Evolutionary conservation across 1,140 invertebrate genomes (phyloP).

Genomic region (Brachionus koreanus): DNA sequence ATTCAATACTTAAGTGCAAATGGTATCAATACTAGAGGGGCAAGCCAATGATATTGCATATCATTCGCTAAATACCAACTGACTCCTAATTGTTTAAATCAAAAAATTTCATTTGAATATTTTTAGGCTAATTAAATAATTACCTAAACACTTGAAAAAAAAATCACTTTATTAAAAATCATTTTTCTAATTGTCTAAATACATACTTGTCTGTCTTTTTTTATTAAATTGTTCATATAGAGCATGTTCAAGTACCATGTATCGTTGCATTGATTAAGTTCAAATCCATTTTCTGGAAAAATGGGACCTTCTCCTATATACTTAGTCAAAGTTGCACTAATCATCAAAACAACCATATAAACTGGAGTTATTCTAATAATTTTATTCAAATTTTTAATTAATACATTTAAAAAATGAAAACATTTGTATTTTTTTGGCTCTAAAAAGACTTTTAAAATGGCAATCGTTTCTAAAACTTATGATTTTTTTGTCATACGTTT

Average conservation of each 20-base stretch:
- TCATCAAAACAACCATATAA: slow-evolving; percentile 10
- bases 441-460: no score
- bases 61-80: slow-evolving; percentile 77
- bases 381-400: no score
- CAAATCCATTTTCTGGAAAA: slow-evolving; percentile 5
- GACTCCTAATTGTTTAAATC: slow-evolving; percentile 65
- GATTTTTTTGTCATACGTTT: no score
- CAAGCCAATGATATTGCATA: slow-evolving; percentile 71
- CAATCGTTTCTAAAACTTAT: no score
- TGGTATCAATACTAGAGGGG: slow-evolving; percentile 63
- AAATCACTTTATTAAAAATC: no score
- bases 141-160: slow-evolving; percentile 29
- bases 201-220: background rate
- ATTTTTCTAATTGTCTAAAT: no score
- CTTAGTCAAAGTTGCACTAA: background rate
- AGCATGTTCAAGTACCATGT: slow-evolving; percentile 26
- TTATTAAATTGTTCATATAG: slow-evolving; percentile 25
- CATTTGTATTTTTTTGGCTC: no score
- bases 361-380: slow-evolving; percentile 25
- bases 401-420: background rate
- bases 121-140: background rate
- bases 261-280: background rate
- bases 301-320: slow-evolving; percentile 9
- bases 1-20: slow-evolving; percentile 44
- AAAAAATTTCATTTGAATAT: background rate